These are phyloP conservation scores for Microtus californicus DNA, from an alignment of 2,797 vertebrate genomes.

Conservation along the genomic window DNA sequence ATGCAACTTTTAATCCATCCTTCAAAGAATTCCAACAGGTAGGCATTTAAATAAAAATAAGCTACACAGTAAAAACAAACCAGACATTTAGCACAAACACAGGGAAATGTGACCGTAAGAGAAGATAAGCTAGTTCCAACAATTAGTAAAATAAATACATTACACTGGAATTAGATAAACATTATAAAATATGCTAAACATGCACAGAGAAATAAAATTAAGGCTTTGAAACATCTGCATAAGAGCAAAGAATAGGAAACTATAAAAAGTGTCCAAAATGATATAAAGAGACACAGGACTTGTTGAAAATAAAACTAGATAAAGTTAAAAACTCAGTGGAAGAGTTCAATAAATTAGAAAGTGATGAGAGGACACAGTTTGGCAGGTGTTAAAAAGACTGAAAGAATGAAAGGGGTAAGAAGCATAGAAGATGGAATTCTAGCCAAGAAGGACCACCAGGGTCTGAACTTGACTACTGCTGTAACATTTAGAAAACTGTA, in stretches of 20 bases:
- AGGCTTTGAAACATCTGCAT: conserved; percentile 30
- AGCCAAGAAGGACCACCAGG: neutral
- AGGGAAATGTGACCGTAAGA: neutral
- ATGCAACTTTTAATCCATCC: neutral
- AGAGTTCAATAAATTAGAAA: neutral
- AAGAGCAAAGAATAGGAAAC: neutral
- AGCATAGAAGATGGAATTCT: neutral
- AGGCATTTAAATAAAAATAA: conserved; percentile 53
- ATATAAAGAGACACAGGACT: conserved; percentile 32
- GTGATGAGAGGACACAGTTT: neutral
- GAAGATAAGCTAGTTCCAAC: conserved; percentile 13
- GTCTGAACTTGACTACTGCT: neutral
- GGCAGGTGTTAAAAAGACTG: neutral
- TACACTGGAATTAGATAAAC: neutral
- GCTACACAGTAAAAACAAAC: neutral
- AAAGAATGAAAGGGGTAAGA: neutral
- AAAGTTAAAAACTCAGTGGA: conserved; percentile 16
- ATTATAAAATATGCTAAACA: conserved; percentile 44
- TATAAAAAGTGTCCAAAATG: conserved; percentile 26
- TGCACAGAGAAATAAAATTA: conserved; percentile 32
- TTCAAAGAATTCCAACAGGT: conserved; percentile 22
- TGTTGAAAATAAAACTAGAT: neutral
- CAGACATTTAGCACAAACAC: neutral
- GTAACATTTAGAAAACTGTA: neutral
- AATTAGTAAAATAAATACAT: conserved; percentile 40